These are phyloP conservation scores for Leptogaster cylindrica DNA, from an alignment of 2,888 invertebrate genomes.

Conservation along the genomic window DNA sequence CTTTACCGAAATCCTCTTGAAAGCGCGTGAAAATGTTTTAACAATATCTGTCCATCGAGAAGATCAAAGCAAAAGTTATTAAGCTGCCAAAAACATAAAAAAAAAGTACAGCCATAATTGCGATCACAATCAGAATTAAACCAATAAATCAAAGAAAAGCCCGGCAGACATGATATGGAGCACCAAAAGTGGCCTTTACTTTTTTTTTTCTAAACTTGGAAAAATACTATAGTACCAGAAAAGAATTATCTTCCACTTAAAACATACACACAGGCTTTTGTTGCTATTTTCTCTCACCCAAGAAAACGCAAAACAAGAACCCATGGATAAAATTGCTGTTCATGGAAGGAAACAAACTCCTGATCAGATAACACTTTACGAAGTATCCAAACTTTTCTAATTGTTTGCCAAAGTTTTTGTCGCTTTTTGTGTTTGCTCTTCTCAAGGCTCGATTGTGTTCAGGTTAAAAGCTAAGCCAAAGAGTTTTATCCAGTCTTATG, in stretches of 20 bases:
- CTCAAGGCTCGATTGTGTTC: not conserved
- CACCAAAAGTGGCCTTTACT: conserved; percentile 16
- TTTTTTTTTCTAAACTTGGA: not conserved
- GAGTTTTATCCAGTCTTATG: not conserved
- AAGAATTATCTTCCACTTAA: conserved; percentile 46
- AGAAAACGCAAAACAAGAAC: not conserved
- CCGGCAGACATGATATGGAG: conserved; percentile 22
- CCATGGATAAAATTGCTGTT: not conserved
- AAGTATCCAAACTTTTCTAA: conserved; percentile 46
- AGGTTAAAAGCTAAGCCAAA: not conserved
- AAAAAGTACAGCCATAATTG: conserved; percentile 33
- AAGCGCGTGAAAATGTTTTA: too few relatives aligned
- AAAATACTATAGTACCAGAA: conserved; percentile 30
- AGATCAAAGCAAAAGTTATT: too few relatives aligned
- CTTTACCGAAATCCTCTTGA: too few relatives aligned
- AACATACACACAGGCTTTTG: conserved; percentile 23
- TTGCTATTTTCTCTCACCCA: conserved; percentile 17
- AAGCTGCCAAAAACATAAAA: conserved; percentile 18
- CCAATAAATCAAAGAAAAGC: conserved; percentile 45
- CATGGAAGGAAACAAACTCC: conserved; percentile 33
- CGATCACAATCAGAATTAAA: conserved; percentile 43
- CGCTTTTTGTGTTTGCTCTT: not conserved
- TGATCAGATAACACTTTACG: conserved; percentile 45
- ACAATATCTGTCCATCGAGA: too few relatives aligned
- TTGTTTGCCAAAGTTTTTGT: conserved; percentile 45